Conservation (phyloP, 2,797 vertebrate genomes). For the Fringilla coelebs region DNA sequence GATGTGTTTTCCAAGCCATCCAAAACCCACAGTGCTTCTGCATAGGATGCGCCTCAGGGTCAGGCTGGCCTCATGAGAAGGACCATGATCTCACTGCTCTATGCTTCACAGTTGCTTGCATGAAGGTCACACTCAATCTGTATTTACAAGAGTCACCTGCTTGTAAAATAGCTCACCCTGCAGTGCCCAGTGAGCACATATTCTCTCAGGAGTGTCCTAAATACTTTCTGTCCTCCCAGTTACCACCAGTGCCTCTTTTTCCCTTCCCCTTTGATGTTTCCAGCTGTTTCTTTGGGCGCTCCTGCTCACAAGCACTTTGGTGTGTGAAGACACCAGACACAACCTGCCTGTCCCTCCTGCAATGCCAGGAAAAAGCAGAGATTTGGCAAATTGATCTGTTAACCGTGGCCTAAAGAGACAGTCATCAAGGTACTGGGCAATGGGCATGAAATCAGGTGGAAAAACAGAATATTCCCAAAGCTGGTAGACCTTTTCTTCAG, state of each 20-base stretch:
- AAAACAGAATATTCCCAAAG: not conserved
- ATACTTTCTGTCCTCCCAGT: not conserved
- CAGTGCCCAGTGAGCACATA: not conserved
- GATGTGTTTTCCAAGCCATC: not conserved
- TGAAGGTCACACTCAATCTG: not conserved
- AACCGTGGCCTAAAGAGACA: not conserved
- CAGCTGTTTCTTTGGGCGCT: not conserved
- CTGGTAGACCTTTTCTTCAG: not conserved
- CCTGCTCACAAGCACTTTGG: not conserved
- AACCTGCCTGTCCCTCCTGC: not conserved
- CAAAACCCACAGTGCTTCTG: not conserved
- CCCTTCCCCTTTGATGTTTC: not conserved
- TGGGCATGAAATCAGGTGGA: not conserved
- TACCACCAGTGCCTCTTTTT: not conserved
- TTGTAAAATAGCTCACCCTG: not conserved
- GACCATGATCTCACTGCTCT: not conserved
- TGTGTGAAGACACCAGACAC: not conserved
- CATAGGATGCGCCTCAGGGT: fast-evolving
- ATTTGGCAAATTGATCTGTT: not conserved
- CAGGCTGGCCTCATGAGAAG: not conserved
- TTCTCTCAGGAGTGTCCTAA: not conserved
- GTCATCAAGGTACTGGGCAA: not conserved
- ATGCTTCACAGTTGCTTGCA: not conserved
- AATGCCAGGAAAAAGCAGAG: not conserved
- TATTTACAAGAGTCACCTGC: not conserved